phyloP scores from a whole-genome alignment of 2,797 vertebrate genomes.

The Percopsis omiscomaycus region DNA sequence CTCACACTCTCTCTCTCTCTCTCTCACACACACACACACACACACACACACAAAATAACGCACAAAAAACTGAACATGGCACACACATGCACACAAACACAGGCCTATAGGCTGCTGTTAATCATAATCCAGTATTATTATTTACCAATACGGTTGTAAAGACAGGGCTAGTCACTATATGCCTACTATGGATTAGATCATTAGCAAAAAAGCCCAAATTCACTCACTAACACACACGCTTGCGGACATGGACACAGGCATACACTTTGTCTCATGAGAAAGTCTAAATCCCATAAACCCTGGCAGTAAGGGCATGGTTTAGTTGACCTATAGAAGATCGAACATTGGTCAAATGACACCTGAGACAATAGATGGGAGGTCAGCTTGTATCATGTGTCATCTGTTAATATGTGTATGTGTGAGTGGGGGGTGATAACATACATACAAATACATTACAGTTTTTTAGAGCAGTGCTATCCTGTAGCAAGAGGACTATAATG shows the following conservation, averaged over 20 bases:
- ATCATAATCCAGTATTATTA: constrained; percentile 39
- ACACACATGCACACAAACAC: not conserved
- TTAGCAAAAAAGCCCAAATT: constrained; percentile 41
- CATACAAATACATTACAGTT: not conserved
- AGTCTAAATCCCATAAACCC: constrained; percentile 56
- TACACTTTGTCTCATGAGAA: not conserved
- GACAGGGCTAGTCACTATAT: constrained; percentile 20
- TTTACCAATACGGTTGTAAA: constrained; percentile 56
- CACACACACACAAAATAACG: not conserved
- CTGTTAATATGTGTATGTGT: constrained; percentile 20
- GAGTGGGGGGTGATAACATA: not conserved
- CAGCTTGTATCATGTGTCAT: constrained; percentile 26
- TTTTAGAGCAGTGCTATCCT: not conserved
- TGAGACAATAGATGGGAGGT: constrained; percentile 42
- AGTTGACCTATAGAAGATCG: constrained; percentile 61
- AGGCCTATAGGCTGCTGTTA: constrained; percentile 16
- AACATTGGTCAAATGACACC: constrained; percentile 43
- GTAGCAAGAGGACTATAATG: no score
- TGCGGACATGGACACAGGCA: constrained; percentile 1
- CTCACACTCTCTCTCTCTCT: not conserved
- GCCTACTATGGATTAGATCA: constrained; percentile 47
- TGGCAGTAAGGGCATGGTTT: constrained; percentile 12
- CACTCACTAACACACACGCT: constrained; percentile 16
- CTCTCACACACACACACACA: constrained; percentile 1
- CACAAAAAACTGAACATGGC: no score